phyloP scores from a whole-genome alignment of 2,888 invertebrate species.

The Dorcus parallelipipedus region DNA sequence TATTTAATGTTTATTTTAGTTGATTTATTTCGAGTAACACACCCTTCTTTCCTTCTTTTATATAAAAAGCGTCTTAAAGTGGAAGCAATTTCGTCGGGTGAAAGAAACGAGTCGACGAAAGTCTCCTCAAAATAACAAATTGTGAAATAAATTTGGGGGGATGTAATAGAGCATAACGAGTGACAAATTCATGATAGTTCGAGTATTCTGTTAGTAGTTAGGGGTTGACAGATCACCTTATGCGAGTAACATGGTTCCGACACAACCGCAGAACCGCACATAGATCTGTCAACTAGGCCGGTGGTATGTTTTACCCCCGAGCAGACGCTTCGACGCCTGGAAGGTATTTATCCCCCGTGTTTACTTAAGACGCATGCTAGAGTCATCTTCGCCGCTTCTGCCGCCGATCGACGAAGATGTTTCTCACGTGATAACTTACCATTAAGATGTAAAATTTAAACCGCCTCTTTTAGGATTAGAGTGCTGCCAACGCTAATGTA shows the following conservation, averaged over 20 bases:
- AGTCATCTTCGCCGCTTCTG: slow-evolving; percentile 24
- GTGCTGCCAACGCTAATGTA: too few relatives aligned
- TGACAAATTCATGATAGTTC: slow-evolving; percentile 37
- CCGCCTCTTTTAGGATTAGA: not conserved
- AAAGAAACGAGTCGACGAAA: not conserved
- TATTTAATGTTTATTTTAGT: too few relatives aligned
- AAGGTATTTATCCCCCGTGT: slow-evolving; percentile 36
- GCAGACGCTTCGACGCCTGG: slow-evolving; percentile 27
- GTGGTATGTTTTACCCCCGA: slow-evolving; percentile 27
- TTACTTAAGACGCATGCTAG: slow-evolving; percentile 35
- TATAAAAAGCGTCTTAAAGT: too few relatives aligned
- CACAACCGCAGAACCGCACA: slow-evolving; percentile 38
- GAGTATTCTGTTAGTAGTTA: slow-evolving; percentile 39
- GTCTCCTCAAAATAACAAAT: not conserved
- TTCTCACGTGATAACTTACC: not conserved
- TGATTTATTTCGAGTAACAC: too few relatives aligned
- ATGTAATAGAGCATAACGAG: slow-evolving; percentile 26
- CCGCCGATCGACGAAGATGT: not conserved
- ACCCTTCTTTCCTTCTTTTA: too few relatives aligned
- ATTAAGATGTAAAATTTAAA: not conserved
- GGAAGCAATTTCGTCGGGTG: too few relatives aligned
- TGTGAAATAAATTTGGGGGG: slow-evolving; percentile 1
- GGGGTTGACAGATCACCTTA: slow-evolving; percentile 43
- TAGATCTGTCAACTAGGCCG: slow-evolving; percentile 37
- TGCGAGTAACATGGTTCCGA: slow-evolving; percentile 35